Evolutionary conservation across 2,888 invertebrate species (phyloP).

Genomic region (Sclerodermus sp.): DNA sequence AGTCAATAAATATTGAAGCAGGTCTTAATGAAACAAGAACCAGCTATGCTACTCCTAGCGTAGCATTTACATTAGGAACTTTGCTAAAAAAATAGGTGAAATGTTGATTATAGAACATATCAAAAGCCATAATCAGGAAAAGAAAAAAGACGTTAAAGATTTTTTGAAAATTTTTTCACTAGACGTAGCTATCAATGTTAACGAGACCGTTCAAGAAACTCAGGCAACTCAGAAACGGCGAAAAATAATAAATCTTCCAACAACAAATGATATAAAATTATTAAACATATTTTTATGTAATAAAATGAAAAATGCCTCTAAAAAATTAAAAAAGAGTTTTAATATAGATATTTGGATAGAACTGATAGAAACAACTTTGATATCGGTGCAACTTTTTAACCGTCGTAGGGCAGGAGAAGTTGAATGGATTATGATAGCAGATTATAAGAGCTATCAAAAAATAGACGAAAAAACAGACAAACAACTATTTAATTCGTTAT

Average conservation of each 20-base stretch:
- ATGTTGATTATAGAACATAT: conserved; percentile 20
- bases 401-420: conserved; percentile 23
- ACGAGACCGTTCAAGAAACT: conserved; percentile 19
- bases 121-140: conserved; percentile 17
- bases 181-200: conserved; percentile 18
- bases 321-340: conserved; percentile 5
- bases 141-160: conserved; percentile 13
- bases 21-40: conserved; percentile 10
- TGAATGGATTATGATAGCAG: conserved; percentile 13
- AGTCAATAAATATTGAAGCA: conserved; percentile 19
- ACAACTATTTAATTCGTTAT: conserved; percentile 7
- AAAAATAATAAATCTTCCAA: conserved; percentile 7
- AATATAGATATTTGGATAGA: conserved; percentile 3
- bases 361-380: conserved; percentile 8
- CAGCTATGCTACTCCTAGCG: background rate
- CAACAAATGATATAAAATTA: conserved; percentile 12
- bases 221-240: conserved; percentile 6
- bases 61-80: conserved; percentile 22
- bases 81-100: conserved; percentile 20
- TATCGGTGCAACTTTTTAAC: conserved; percentile 19
- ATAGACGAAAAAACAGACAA: conserved; percentile 7
- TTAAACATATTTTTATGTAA: conserved; percentile 6
- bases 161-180: conserved; percentile 20
- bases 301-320: background rate
- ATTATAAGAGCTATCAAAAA: conserved; percentile 10